Evolutionary conservation across 2,888 invertebrate genomes (phyloP).

Genomic region (Morpho deidamia): DNA sequence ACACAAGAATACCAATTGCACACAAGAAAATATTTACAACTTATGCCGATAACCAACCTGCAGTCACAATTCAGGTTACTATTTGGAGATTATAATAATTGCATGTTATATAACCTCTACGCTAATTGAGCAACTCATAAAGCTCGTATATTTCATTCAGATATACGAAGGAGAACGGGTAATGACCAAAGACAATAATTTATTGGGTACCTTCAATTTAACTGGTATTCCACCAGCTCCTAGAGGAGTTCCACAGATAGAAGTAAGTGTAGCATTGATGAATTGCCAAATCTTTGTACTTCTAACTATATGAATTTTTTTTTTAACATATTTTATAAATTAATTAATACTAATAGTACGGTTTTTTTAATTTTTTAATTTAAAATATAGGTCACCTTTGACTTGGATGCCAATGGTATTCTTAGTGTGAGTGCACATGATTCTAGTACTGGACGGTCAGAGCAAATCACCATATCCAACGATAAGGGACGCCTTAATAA

Average conservation of each 20-base stretch:
- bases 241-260: constrained; percentile 86
- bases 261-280: constrained; percentile 42
- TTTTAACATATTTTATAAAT: too few relatives aligned
- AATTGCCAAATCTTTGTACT: too few relatives aligned
- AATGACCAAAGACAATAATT: constrained; percentile 94
- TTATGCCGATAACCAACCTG: constrained; percentile 94
- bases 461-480: constrained; percentile 91
- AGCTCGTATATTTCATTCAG: constrained; percentile 48
- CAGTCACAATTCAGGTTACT: constrained; percentile 87
- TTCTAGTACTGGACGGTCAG: constrained; percentile 86
- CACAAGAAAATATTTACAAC: constrained; percentile 92
- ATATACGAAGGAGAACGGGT: constrained; percentile 92
- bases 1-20: constrained; percentile 88
- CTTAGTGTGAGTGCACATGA: constrained; percentile 88
- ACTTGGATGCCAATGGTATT: constrained; percentile 94
- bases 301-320: too few relatives aligned
- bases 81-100: background rate
- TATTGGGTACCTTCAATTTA: constrained; percentile 88
- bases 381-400: constrained; percentile 84
- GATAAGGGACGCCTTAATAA: constrained; percentile 91
- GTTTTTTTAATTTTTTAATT: background rate
- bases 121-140: too few relatives aligned
- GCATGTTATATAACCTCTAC: too few relatives aligned
- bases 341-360: too few relatives aligned
- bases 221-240: constrained; percentile 92